Evolutionary conservation across 2,113 vertebrate species (phyloP).

Genomic region (Taurulus bubalis): DNA sequence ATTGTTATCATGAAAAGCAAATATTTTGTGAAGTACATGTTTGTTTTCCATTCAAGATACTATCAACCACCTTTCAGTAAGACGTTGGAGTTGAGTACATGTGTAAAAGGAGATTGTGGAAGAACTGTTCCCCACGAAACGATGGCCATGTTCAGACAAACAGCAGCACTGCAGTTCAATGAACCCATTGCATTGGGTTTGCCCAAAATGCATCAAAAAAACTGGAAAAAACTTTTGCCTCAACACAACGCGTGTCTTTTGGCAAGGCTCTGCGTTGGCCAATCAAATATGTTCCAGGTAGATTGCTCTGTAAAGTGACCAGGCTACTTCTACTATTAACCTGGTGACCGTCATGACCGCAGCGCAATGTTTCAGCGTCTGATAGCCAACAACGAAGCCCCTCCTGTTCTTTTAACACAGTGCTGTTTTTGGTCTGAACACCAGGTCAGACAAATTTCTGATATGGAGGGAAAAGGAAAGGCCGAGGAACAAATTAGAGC

Average conservation of each 20-base stretch:
- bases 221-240: not conserved
- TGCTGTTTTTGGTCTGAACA: slow-evolving; percentile 55
- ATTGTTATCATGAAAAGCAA: not conserved
- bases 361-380: not conserved
- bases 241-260: not conserved
- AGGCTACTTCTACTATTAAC: not conserved
- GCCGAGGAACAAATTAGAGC: slow-evolving; percentile 37
- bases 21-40: not conserved
- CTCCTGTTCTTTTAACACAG: slow-evolving; percentile 18
- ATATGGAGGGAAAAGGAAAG: slow-evolving; percentile 33
- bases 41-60: not conserved
- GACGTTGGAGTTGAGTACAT: slow-evolving; percentile 41
- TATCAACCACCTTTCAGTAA: slow-evolving; percentile 34
- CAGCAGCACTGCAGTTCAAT: slow-evolving; percentile 24
- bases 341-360: not conserved
- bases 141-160: slow-evolving; percentile 33
- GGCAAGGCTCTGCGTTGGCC: not conserved
- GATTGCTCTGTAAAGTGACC: not conserved
- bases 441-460: slow-evolving; percentile 14
- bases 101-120: slow-evolving; percentile 1
- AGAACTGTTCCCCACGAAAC: not conserved
- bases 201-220: not conserved
- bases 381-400: not conserved
- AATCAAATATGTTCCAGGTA: not conserved
- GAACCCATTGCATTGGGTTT: not conserved